Percentiles rank a stretch among this genome's conserved stretches.
phyloP scores from a whole-genome alignment of 1,140 invertebrate species.

The Maconellicoccus hirsutus region DNA sequence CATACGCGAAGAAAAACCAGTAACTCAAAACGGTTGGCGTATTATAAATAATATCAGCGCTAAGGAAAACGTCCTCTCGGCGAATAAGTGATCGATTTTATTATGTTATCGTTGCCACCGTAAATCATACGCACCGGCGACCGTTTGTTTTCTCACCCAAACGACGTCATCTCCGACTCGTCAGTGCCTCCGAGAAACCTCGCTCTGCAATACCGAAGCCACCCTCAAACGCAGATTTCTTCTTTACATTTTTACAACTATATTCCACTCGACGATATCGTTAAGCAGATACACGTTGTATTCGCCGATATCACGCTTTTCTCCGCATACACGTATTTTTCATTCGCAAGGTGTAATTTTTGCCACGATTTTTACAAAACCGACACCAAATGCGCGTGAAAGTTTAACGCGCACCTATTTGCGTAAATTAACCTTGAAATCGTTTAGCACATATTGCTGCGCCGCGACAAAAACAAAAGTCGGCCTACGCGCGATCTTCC shows the following conservation, averaged over 20 bases:
- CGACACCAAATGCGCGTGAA: background rate
- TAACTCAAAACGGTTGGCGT: background rate
- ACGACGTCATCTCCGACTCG: too few relatives aligned
- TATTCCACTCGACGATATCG: too few relatives aligned
- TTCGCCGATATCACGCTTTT: background rate
- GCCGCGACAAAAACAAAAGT: background rate
- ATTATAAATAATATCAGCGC: background rate
- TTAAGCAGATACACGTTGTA: too few relatives aligned
- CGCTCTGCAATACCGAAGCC: too few relatives aligned
- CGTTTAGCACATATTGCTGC: background rate
- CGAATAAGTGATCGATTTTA: constrained; percentile 1
- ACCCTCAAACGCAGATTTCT: too few relatives aligned
- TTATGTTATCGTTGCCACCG: constrained; percentile 2
- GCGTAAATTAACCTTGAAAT: background rate
- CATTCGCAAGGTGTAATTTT: background rate
- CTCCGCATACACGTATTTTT: background rate
- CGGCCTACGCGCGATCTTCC: background rate
- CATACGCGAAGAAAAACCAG: background rate
- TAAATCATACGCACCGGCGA: background rate
- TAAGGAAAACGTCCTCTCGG: background rate
- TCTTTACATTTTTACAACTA: too few relatives aligned
- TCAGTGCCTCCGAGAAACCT: too few relatives aligned
- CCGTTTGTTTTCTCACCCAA: too few relatives aligned
- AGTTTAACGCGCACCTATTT: background rate
- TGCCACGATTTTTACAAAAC: background rate